Base-by-base conservation (phyloP, 2,888 invertebrate species). In the Tenthredo mesomela region DNA sequence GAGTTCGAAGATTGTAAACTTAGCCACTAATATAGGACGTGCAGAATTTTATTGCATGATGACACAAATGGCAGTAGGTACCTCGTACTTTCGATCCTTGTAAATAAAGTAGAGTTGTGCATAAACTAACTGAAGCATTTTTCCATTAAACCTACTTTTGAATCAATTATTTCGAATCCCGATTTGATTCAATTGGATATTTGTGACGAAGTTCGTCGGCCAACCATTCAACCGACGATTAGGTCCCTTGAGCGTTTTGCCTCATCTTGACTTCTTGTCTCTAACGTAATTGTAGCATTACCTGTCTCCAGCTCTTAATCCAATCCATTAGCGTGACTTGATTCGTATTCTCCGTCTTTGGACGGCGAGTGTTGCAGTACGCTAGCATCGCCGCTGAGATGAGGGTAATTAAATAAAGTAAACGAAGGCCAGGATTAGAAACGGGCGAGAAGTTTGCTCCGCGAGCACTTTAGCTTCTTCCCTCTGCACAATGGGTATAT, bases 321-420 rank as follows among this genome's bases (percentile, higher is more conserved):
- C 86, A 86, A 87, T 87, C 87, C 88, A 87, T 87, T 88, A 88
- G 87, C 84, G 84, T 25, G 84, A 73, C 84, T 73, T 84, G 75
- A 84, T 84, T 73, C 75, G 73, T 84, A 84, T 84, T 84, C 71
- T 61, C 40, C 43, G 84, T 61, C 65, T 61, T 65, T 84, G 21
- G 40, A 67, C n/a, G 61, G 65, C 18, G 73, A n/a, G 50, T 50
- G 33, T 77, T 54, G 65, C 71, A 61, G 58, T 61, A 47, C 65
- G 47, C 21, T 47, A 47, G 47, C 84, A 80, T 70, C 40, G 67
- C 43, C 70, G 78, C 47, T 29, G 84, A 86, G 86, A 88, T 86
- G 86, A 86, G 85, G 86, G 86, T 85, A 87, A 88, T 88, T 88
- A 87, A 88, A 86, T 87, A 86, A 87, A 88, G 87, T 87, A 86